Evolutionary conservation across 1,140 invertebrate genomes (phyloP).

Genomic region (Dreissena rostriformis): DNA sequence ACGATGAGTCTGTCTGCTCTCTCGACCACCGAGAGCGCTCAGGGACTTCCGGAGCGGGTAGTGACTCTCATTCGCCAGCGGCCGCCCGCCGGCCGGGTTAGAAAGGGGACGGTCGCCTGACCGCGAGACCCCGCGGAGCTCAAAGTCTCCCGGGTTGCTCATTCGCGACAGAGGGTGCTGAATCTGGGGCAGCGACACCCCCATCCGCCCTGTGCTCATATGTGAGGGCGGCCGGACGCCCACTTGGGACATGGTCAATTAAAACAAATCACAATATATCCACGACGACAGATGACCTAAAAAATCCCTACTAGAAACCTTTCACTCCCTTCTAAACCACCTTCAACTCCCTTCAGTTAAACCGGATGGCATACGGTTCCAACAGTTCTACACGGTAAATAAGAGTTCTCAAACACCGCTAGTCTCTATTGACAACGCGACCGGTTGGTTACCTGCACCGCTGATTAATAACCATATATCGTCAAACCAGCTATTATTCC

Average conservation of each 20-base stretch:
- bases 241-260: conserved; percentile 69
- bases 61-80: conserved; percentile 69
- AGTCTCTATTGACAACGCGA: conserved; percentile 67
- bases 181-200: conserved; percentile 70
- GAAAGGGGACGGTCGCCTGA: conserved; percentile 67
- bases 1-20: conserved; percentile 54
- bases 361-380: conserved; percentile 13
- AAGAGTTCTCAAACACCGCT: conserved; percentile 58
- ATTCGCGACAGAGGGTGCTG: conserved; percentile 75
- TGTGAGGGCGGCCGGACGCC: conserved; percentile 67
- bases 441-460: conserved; percentile 62
- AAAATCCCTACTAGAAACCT: no score
- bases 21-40: conserved; percentile 63
- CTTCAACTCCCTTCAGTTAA: conserved; percentile 22
- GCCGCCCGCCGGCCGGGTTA: conserved; percentile 65
- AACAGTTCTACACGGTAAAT: conserved; percentile 6
- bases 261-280: no score
- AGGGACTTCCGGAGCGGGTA: conserved; percentile 65
- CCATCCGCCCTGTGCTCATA: conserved; percentile 54
- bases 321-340: conserved; percentile 29
- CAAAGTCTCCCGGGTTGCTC: conserved; percentile 73
- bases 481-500: conserved; percentile 68
- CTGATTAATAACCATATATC: conserved; percentile 66
- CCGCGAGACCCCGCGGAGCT: conserved; percentile 75
- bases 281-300: no score